Base-by-base conservation (phyloP, 2,113 vertebrate genomes). In the Pampusana beccarii region DNA sequence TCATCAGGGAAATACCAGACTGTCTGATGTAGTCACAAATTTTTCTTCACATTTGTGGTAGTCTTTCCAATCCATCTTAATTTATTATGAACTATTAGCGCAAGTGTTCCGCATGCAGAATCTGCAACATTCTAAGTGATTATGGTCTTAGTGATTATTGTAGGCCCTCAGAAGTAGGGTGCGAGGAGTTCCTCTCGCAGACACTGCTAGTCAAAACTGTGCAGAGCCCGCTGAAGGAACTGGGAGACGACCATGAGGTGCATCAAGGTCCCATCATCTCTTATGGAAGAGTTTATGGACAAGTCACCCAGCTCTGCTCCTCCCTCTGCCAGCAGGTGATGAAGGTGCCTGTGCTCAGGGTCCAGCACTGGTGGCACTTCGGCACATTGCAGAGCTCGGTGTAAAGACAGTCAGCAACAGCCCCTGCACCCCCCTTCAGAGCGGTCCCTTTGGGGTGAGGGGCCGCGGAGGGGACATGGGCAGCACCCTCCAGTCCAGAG, bases 231-330 rank as follows among this genome's bases (percentile, higher is more conserved):
- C 25, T 25, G 42, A 24, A 53, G 67, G 13, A 70, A 50, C 5
- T 14, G 16, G 61, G 44, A 75, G 84, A 17, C 1, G 1, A 29
- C 31, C 16, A 34, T 3, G 38, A 42, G 16, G n/a, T 3, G 20
- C 2, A 0, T 5, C 2, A 3, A 31, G 31, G 42, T 36, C 31
- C 44, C 38, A 16, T 6, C 1, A 0, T 5, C n/a, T 73, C 54
- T 42, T 6, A 42, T 0, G 38, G 50, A 42, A 42, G 23, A 60
- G n/a, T 38, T 5, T 33, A 38, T 26, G 44, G 26, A 28, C 3
- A 24, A 34, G 42, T 23, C 60, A 24, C 24, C 8, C 31, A n/a
- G 56, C 25, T 67, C 34, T 0, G 3, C 29, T 44, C 33, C 50
- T 28, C 11, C 44, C 9, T 34, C 16, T 46, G 21, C 64, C 17